Percentiles rank a stretch among this genome's conserved stretches.
Evolutionary conservation across 2,797 vertebrate genomes (phyloP).

Genomic region (Xyrichtys novacula): DNA sequence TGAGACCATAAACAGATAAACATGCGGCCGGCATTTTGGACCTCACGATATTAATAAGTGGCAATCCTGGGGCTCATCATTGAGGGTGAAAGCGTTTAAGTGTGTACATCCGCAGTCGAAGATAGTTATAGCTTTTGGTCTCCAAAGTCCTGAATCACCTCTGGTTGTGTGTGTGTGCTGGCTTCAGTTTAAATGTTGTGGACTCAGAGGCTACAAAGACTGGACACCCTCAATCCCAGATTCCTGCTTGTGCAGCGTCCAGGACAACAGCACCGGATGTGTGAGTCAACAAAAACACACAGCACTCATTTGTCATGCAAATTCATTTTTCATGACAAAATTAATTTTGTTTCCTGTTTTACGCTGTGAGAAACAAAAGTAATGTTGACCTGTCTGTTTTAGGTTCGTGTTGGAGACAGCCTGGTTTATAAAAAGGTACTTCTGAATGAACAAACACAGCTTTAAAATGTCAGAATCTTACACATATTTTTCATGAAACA

Average conservation of each 20-base stretch:
- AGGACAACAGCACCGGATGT: neutral
- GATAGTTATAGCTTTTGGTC: too few species aligned
- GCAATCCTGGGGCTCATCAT: too few species aligned
- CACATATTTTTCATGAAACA: conserved; percentile 2
- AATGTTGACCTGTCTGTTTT: conserved; percentile 5
- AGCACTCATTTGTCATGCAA: neutral
- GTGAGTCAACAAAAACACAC: conserved; percentile 14
- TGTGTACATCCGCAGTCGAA: too few species aligned
- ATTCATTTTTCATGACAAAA: neutral
- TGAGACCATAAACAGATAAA: too few species aligned
- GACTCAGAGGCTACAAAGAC: conserved; percentile 18
- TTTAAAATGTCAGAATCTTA: neutral
- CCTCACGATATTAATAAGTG: too few species aligned
- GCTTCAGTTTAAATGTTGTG: conserved; percentile 38
- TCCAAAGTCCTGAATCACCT: neutral
- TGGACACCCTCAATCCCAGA: conserved; percentile 1
- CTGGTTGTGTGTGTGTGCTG: neutral
- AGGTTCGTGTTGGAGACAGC: conserved; percentile 7
- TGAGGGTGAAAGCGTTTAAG: too few species aligned
- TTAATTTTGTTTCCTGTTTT: conserved; percentile 1
- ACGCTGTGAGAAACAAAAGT: neutral
- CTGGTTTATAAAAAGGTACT: conserved; percentile 22
- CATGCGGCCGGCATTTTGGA: too few species aligned
- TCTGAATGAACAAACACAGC: too few species aligned
- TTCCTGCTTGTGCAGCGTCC: conserved; percentile 17